Evolutionary conservation across 2,797 vertebrate genomes (phyloP).

Genomic region (Macropodus opercularis): DNA sequence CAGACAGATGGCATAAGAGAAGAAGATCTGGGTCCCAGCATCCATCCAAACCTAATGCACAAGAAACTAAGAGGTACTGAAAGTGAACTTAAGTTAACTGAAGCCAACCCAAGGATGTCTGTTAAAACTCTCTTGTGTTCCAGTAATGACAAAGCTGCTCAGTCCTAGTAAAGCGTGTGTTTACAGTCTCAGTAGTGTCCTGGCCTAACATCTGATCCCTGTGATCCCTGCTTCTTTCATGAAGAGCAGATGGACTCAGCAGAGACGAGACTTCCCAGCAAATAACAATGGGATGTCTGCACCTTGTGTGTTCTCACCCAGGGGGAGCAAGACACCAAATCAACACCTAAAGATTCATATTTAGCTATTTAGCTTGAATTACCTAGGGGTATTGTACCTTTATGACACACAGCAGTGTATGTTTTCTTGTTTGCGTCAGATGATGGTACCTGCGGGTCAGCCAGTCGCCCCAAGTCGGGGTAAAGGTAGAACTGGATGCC

Average conservation of each 20-base stretch:
- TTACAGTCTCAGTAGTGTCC: constrained; percentile 53
- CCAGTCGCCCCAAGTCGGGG: constrained; percentile 91
- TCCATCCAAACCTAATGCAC: constrained; percentile 93
- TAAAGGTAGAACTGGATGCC: constrained; percentile 97
- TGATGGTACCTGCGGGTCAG: constrained; percentile 90
- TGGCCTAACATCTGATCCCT: constrained; percentile 42
- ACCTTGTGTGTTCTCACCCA: constrained; percentile 35
- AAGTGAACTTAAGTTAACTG: not conserved
- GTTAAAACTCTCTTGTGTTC: constrained; percentile 1
- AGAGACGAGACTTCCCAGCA: constrained; percentile 48
- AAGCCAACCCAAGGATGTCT: not conserved
- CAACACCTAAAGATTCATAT: not conserved
- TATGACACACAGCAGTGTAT: not conserved
- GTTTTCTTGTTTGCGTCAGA: not conserved
- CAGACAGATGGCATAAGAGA: constrained; percentile 92
- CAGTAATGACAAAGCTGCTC: not conserved
- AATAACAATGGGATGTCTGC: constrained; percentile 55
- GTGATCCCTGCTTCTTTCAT: constrained; percentile 42
- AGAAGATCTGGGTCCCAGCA: constrained; percentile 95
- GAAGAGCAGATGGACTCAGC: constrained; percentile 73
- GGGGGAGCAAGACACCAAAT: constrained; percentile 1
- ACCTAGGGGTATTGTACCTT: not conserved
- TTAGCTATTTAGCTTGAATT: not conserved
- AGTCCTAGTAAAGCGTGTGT: constrained; percentile 44
- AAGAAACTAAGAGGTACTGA: not conserved